Conservation (phyloP, 2,797 vertebrate species). For the Sebastes iracundus region DNA sequence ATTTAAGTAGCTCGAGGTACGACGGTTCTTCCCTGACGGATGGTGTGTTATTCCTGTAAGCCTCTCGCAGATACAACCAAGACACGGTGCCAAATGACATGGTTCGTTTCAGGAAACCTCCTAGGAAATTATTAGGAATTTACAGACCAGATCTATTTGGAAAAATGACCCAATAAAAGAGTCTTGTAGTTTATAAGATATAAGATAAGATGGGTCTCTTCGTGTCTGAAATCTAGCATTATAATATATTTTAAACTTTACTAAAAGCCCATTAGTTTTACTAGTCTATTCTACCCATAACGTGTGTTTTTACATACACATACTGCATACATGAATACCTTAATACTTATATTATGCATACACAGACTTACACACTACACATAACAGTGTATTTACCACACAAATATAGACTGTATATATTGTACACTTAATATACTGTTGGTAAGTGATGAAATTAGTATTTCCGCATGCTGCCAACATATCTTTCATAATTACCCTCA, state of each 20-base stretch:
- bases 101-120: not conserved
- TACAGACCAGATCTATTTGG: not conserved
- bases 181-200: not conserved
- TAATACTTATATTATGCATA: not conserved
- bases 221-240: not conserved
- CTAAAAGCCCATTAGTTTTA: not conserved
- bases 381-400: not conserved
- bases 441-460: not conserved
- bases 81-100: not conserved
- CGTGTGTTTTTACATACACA: not conserved
- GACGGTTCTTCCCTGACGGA: slow-evolving; percentile 22
- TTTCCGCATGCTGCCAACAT: slow-evolving; percentile 31
- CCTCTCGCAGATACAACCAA: not conserved
- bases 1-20: slow-evolving; percentile 29
- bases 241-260: not conserved
- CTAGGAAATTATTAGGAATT: not conserved
- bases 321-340: not conserved
- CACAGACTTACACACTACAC: not conserved
- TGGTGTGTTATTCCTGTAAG: slow-evolving; percentile 1
- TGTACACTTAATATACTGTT: not conserved
- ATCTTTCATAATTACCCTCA: slow-evolving; percentile 28
- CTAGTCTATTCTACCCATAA: not conserved
- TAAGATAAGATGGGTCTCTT: not conserved
- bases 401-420: not conserved
- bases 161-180: not conserved